Conservation (phyloP, 2,888 invertebrate genomes). For the Deilephila porcellus region DNA sequence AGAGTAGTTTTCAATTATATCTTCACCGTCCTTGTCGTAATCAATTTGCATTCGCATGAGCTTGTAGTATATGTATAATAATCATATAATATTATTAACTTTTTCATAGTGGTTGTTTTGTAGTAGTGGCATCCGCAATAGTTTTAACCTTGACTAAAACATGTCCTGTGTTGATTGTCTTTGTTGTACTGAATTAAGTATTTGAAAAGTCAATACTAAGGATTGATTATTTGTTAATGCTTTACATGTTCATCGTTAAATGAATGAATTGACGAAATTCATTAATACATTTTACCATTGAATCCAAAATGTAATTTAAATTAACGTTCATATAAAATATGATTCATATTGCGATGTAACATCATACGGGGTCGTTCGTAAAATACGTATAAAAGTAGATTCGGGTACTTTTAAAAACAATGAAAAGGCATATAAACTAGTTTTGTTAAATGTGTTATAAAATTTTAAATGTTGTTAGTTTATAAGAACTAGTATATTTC, state of each 20-base stretch:
- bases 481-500: too few relatives aligned
- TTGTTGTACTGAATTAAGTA: background rate
- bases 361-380: background rate
- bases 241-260: constrained; percentile 3
- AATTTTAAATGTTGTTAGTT: too few relatives aligned
- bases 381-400: background rate
- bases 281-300: too few relatives aligned
- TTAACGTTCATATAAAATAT: background rate
- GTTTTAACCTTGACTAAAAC: background rate
- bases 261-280: background rate
- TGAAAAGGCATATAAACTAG: too few relatives aligned
- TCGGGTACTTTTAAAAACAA: background rate
- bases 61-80: background rate
- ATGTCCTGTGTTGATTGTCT: background rate
- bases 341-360: constrained; percentile 3
- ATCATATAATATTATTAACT: background rate
- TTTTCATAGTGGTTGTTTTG: background rate
- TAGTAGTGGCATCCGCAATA: background rate
- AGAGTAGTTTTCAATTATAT: background rate
- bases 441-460: too few relatives aligned
- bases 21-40: background rate
- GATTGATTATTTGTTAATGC: background rate
- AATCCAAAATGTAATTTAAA: background rate
- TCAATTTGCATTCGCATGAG: constrained; percentile 4
- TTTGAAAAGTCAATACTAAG: too few relatives aligned